Percentiles rank a stretch among this genome's conserved stretches.
Evolutionary conservation across 1,140 invertebrate genomes (phyloP).

Genomic region (Sycophila sp.): DNA sequence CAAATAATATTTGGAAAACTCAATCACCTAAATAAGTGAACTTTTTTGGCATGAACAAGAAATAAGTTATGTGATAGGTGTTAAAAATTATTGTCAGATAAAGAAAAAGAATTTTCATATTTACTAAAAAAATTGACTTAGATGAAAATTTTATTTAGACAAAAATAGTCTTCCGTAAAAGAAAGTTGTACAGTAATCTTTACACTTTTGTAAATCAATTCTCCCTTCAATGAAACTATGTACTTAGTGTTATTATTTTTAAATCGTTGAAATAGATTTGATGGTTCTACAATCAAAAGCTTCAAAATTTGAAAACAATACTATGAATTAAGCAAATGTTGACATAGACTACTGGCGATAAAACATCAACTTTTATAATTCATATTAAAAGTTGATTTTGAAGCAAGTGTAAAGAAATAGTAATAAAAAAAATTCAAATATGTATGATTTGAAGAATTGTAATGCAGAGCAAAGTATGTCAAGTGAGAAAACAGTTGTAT

Average conservation of each 20-base stretch:
- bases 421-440: constrained; percentile 35
- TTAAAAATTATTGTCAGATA: no score
- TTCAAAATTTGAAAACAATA: constrained; percentile 28
- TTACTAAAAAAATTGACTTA: constrained; percentile 10
- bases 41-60: no score
- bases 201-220: constrained; percentile 11
- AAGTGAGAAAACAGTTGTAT: constrained; percentile 36
- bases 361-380: constrained; percentile 24
- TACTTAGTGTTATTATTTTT: constrained; percentile 33
- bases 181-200: constrained; percentile 17
- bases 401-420: constrained; percentile 39
- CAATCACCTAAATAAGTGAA: no score
- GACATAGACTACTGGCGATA: constrained; percentile 44
- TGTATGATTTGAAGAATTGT: constrained; percentile 40
- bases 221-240: constrained; percentile 14
- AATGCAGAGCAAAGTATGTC: constrained; percentile 34
- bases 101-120: background rate
- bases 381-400: constrained; percentile 9
- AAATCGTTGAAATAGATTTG: no score
- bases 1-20: background rate
- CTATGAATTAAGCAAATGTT: no score
- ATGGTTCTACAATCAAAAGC: no score
- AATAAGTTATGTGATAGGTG: no score
- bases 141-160: constrained; percentile 4
- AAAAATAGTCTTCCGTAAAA: constrained; percentile 30